Evolutionary conservation across 37 sponge, comb jelly and placozoan genomes (phyloP), one percentile per base, ranked within the genome.

Genomic region (Corticium candelabrum): DNA sequence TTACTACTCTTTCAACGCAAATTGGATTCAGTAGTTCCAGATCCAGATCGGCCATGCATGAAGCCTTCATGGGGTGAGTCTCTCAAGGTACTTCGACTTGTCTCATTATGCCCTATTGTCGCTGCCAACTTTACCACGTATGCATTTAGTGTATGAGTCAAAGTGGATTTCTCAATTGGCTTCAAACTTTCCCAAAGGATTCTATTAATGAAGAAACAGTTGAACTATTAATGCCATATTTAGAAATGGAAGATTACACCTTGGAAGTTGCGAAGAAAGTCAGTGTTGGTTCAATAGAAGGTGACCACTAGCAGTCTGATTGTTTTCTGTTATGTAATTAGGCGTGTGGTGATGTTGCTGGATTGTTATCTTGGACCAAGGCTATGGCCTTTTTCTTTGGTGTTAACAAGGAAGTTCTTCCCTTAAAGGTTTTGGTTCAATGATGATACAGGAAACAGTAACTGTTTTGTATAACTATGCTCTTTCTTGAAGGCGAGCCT

Each of bases 311-410:
- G 43, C 74, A 80, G 32, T 41, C 74, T 1, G 81, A 73, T 76
- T 73, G 72, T n/a, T n/a, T n/a, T n/a, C n/a, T n/a, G n/a, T n/a
- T n/a, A n/a, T n/a, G n/a, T n/a, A n/a, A n/a, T 73, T 73, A 80
- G 77, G 99, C 91, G 70, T 97, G 99, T 85, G 99, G 99, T 33
- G 90, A 97, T 76, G 99, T 97, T 39, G 99, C 99, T 35, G 99
- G 99, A n/a, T 83, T 97, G 73, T 97, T 94, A 82, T 94, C 99
- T 35, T 97, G 99, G 99, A 94, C 99, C 5, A 82, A 78, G 67
- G 94, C 99, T 29, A 97, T 97, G 99, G 81, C 88, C 15, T 67
- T 83, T 34, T 97, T 94, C 85, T 97, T 78, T 74, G 40, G 83
- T 32, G 87, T 97, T 39, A 97, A 97, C 87, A 97, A 89, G 82